Percentiles rank a stretch among this genome's conserved stretches.
Conservation (phyloP, 1,140 invertebrate genomes). For the Heterodera schachtii region DNA sequence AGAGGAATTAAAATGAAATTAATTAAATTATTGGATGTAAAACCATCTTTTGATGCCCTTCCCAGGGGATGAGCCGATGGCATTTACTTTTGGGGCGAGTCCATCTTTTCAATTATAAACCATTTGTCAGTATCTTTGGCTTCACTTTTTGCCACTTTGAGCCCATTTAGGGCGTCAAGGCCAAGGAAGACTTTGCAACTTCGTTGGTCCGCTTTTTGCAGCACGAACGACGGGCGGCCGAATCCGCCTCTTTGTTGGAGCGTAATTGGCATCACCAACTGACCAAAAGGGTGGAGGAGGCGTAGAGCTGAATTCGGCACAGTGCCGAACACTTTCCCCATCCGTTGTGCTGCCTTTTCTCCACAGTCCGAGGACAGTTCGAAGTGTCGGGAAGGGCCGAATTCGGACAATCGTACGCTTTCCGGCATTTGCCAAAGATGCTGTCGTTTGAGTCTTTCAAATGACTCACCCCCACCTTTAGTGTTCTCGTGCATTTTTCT, state of each 20-base stretch:
- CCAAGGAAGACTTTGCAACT: slow-evolving; percentile 87
- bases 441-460: too few relatives aligned
- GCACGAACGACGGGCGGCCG: slow-evolving; percentile 79
- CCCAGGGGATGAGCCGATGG: slow-evolving; percentile 65
- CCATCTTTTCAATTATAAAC: slow-evolving; percentile 71
- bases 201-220: slow-evolving; percentile 86
- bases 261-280: slow-evolving; percentile 80
- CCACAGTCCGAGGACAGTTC: slow-evolving; percentile 79
- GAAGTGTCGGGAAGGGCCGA: slow-evolving; percentile 77
- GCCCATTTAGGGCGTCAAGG: slow-evolving; percentile 85
- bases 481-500: slow-evolving; percentile 89
- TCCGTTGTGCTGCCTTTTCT: slow-evolving; percentile 80
- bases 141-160: slow-evolving; percentile 83
- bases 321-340: slow-evolving; percentile 81
- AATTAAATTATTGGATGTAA: too few relatives aligned
- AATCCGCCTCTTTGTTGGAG: slow-evolving; percentile 70
- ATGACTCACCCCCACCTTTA: slow-evolving; percentile 34
- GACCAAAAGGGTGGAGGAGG: slow-evolving; percentile 79
- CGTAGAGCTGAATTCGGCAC: slow-evolving; percentile 83
- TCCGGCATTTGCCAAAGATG: not conserved
- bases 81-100: slow-evolving; percentile 93
- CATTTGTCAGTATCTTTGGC: not conserved
- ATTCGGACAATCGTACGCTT: slow-evolving; percentile 76
- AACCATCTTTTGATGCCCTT: not conserved
- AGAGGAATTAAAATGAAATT: too few relatives aligned